A percentile compares a stretch with the other conserved stretches of the same genome.
These are phyloP conservation scores for Terebella lapidaria DNA, from an alignment of 2,888 invertebrate genomes.

Conservation along the genomic window DNA sequence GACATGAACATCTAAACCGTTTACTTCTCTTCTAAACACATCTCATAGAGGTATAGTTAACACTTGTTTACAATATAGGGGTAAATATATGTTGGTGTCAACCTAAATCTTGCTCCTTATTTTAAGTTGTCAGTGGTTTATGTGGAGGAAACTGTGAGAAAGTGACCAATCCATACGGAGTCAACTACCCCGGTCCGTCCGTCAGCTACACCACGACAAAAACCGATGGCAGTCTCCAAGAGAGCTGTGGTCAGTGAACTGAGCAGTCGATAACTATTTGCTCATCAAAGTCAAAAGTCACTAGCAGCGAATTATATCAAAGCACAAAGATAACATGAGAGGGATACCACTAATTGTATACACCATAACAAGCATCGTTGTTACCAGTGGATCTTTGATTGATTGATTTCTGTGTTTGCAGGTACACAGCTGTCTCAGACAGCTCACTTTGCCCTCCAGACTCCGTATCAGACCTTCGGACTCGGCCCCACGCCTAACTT, in stretches of 20 bases:
- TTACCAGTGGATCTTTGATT: too few relatives aligned
- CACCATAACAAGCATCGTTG: too few relatives aligned
- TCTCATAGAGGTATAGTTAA: too few relatives aligned
- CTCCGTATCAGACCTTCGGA: slow-evolving; percentile 94
- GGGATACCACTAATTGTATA: too few relatives aligned
- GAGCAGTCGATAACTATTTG: too few relatives aligned
- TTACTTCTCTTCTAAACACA: too few relatives aligned
- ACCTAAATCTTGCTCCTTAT: neutral
- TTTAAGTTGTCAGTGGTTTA: slow-evolving; percentile 13
- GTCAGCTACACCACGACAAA: slow-evolving; percentile 82
- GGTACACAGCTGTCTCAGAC: slow-evolving; percentile 88
- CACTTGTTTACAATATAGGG: too few relatives aligned
- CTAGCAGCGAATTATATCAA: too few relatives aligned
- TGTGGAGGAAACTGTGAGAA: slow-evolving; percentile 8
- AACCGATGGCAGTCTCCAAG: slow-evolving; percentile 76
- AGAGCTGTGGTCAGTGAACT: slow-evolving; percentile 63
- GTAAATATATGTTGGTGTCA: neutral
- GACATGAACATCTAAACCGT: too few relatives aligned
- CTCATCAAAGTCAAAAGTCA: too few relatives aligned
- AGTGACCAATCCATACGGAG: slow-evolving; percentile 57
- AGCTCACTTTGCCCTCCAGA: slow-evolving; percentile 83
- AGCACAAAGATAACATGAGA: too few relatives aligned
- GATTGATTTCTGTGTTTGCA: slow-evolving; percentile 20
- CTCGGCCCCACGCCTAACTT: slow-evolving; percentile 97
- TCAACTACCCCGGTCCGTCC: slow-evolving; percentile 86